Base-by-base conservation (phyloP, 2,113 vertebrate species). In the Entelurus aequoreus region DNA sequence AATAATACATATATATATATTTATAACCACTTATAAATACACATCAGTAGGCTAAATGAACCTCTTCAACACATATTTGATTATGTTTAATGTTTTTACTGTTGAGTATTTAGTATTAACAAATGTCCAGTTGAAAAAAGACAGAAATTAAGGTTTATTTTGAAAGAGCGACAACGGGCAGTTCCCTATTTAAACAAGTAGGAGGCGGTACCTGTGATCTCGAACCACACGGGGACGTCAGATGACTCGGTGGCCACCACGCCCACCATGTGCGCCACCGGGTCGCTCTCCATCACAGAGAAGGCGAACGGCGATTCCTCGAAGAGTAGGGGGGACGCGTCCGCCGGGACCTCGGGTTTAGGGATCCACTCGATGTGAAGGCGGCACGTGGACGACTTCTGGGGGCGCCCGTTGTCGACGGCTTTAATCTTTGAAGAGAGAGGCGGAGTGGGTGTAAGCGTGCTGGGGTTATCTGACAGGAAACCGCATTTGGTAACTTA, bases 231-330 rank as follows among this genome's bases (percentile, higher is more conserved):
- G 0, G 92, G 89, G 28, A 86, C 89, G 76, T 93, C 90, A 15
- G 88, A 86, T 38, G 92, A 92, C 59, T 98, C 94, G 5, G 94
- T 93, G 78, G 92, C 83, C 63, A 99, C 90, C 2, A 99, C 93
- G 1, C 95, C 95, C 59, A 98, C 94, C 97, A 99, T 99, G 86
- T 98, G 95, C 52, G 94, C 92, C 54, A 98, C 94, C 0, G 95
- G 94, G 77, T 98, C 96, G n/a, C 92, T 98, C 71, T 99, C 97
- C 96, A 99, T 98, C 16, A 98, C 94, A 0, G 95, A 94, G 52
- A 98, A 98, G 67, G 90, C 87, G 72, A 95, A 95, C 77, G 90
- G 90, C 0, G 91, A 74, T 81, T 99, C 97, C 70, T 98, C 95
- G 70, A 98, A 99, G 46, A 89, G 87, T 86, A 98, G 86, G 0